These are phyloP conservation scores for Chloroclysta siterata DNA, from an alignment of 2,888 invertebrate species.

Conservation along the genomic window DNA sequence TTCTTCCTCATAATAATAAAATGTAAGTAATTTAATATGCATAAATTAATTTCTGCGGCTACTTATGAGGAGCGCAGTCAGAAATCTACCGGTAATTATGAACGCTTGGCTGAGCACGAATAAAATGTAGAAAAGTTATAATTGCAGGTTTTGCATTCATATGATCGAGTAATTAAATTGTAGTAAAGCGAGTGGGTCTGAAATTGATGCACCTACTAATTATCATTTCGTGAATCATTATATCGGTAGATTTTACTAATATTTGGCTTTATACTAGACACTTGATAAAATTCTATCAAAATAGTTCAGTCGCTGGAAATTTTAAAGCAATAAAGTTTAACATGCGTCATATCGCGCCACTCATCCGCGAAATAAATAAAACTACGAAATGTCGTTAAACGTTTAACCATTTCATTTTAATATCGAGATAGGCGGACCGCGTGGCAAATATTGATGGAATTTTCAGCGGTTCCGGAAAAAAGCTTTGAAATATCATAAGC, in stretches of 20 bases:
- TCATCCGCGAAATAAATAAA: conserved; percentile 25
- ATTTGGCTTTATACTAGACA: not conserved
- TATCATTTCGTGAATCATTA: not conserved
- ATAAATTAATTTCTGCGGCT: not conserved
- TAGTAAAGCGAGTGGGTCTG: not conserved
- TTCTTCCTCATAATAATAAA: not conserved
- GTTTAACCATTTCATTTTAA: conserved; percentile 46
- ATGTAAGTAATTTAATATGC: not conserved
- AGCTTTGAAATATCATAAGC: conserved; percentile 54
- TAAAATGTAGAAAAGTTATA: not conserved
- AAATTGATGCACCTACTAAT: not conserved
- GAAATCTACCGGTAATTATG: not conserved
- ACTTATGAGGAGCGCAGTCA: not conserved
- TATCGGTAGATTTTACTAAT: not conserved
- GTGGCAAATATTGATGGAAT: conserved; percentile 44
- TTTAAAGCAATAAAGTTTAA: conserved; percentile 1
- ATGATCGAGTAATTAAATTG: not conserved
- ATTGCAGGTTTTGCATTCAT: not conserved
- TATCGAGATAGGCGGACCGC: conserved; percentile 44
- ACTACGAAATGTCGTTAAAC: conserved; percentile 4
- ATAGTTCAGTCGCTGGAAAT: not conserved
- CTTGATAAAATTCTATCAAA: not conserved
- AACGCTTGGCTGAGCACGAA: not conserved
- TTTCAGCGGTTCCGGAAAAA: conserved; percentile 43
- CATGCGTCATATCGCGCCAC: conserved; percentile 13